phyloP scores from a whole-genome alignment of 2,113 vertebrate genomes.

The Archilochus colubris region DNA sequence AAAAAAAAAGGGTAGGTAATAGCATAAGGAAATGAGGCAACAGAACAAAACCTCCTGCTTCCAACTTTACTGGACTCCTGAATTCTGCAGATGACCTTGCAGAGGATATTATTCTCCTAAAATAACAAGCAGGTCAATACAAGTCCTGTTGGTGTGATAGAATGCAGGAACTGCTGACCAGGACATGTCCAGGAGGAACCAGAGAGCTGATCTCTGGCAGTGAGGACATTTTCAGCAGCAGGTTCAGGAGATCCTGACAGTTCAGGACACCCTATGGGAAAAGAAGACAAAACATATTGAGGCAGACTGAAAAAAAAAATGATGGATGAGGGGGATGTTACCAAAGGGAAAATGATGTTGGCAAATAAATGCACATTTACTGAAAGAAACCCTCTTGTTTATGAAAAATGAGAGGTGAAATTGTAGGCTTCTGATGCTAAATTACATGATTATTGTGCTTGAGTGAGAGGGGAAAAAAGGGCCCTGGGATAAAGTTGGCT shows the following conservation, averaged over 20 bases:
- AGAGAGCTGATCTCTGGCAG: background rate
- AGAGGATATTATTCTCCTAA: conserved; percentile 28
- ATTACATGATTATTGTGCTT: background rate
- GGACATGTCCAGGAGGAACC: conserved; percentile 3
- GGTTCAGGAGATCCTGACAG: conserved; percentile 44
- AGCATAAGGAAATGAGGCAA: background rate
- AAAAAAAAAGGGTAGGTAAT: background rate
- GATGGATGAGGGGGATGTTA: background rate
- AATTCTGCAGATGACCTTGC: conserved; percentile 25
- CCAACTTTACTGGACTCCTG: background rate
- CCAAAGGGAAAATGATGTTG: background rate
- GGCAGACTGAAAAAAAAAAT: background rate
- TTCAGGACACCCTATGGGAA: background rate
- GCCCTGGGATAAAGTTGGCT: background rate
- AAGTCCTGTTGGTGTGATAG: conserved; percentile 37
- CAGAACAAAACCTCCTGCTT: background rate
- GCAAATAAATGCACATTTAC: conserved; percentile 12
- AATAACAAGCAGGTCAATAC: conserved; percentile 47
- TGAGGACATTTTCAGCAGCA: background rate
- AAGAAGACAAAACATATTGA: background rate
- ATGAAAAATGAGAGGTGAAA: conserved; percentile 1
- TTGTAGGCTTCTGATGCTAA: background rate
- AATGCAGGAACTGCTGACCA: conserved; percentile 44
- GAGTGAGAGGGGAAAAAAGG: background rate
- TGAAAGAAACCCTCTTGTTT: background rate